Evolutionary conservation across 2,888 invertebrate genomes (phyloP), one percentile per base, ranked within the genome.

Genomic region (Halictus quadricinctus): DNA sequence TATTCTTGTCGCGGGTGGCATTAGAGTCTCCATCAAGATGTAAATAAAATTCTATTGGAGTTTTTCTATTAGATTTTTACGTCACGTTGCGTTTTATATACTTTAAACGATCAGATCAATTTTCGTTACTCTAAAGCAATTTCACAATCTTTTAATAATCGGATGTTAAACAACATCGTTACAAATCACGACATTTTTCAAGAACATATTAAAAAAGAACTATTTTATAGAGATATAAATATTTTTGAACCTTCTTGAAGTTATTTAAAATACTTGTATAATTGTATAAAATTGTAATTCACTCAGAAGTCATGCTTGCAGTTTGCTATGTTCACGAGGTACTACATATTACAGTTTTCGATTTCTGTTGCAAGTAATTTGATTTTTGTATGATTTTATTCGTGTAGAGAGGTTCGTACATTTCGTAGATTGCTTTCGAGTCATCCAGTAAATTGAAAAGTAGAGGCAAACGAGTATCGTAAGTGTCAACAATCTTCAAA

Each of bases 1-100:
- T 75, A 75, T 60, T 60, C 43, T 60, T 41, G 60, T 60, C 43
- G 18, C 41, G 36, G 60, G 18, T 43, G 43, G 60, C 58, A 64
- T 75, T 46, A 75, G n/a, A 43, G 60, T 29, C 43, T 43, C 21
- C 50, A 21, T 70, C n/a, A 29, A 60, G 60, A 75, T 64, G n/a
- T 18, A 64, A 75, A 43, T 54, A 29, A 74, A 74, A 15, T 54
- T 58, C 58, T 58, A n/a, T n/a, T 74, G 58, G 15, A 18, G 6
- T 58, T 74, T 41, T n/a, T 43, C n/a, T 6, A n/a, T 41, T 41
- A 43, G 69, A 41, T 36, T 36, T 36, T 18, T 18, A 66, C 36
- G 18, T 29, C 6, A 5, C 41, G 8, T 41, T 69, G 36, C 21
- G 4, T 43, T 69, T 21, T 21, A 29, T 21, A 36, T 4, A n/a